Percentiles rank a stretch among this genome's conserved stretches.
Evolutionary conservation across 2,797 vertebrate species (phyloP).

Genomic region (Myotis findleyi): DNA sequence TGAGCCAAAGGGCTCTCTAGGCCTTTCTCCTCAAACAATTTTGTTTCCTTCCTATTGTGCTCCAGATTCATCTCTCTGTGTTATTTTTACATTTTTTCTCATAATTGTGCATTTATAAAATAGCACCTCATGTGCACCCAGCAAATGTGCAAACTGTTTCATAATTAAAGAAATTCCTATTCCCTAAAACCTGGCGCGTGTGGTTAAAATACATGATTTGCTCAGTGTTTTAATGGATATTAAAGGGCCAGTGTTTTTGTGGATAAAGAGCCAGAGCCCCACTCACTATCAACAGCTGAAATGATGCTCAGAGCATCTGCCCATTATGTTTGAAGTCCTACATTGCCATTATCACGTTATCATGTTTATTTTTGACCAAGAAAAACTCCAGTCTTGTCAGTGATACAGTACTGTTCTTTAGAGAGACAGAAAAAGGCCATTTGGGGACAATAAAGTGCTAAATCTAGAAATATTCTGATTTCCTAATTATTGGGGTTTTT

Average conservation of each 20-base stretch:
- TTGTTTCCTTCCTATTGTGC: background rate
- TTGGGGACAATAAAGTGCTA: conserved; percentile 54
- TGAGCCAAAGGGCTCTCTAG: background rate
- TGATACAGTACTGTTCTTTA: background rate
- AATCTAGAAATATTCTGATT: conserved; percentile 62
- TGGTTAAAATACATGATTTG: conserved; percentile 16
- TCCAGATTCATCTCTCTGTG: background rate
- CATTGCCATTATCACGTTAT: background rate
- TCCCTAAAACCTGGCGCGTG: conserved; percentile 13
- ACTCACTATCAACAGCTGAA: background rate
- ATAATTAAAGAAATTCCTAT: conserved; percentile 64
- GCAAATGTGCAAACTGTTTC: conserved; percentile 61
- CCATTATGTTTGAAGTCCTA: background rate
- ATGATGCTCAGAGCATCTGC: background rate
- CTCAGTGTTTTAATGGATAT: background rate
- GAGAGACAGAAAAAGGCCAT: conserved; percentile 21
- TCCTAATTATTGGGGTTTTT: background rate
- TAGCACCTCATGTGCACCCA: background rate
- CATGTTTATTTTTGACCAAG: background rate
- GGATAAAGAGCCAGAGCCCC: background rate
- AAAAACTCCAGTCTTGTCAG: conserved; percentile 26
- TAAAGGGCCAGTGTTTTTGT: background rate
- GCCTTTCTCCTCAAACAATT: background rate
- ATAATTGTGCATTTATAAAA: conserved; percentile 69
- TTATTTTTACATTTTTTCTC: background rate